Conservation (phyloP, 2,797 vertebrate species). For the Cirrhinus mrigala region DNA sequence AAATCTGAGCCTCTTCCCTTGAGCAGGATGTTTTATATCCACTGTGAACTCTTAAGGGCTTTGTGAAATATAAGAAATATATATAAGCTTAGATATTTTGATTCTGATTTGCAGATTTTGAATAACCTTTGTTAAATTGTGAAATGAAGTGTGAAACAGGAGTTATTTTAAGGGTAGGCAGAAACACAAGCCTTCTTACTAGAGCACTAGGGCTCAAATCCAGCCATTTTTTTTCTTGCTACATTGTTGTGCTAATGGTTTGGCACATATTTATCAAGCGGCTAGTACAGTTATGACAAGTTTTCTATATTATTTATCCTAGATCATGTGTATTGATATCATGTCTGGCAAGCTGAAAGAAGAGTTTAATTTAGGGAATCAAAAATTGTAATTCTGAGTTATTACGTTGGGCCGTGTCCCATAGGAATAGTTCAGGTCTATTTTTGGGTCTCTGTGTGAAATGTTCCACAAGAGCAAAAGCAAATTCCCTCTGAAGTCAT, state of each 20-base stretch:
- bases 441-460: conserved; percentile 42
- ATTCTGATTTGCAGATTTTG: background rate
- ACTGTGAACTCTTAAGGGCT: background rate
- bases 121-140: background rate
- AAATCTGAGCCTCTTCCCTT: background rate
- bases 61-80: conserved; percentile 5
- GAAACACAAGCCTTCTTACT: background rate
- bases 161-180: background rate
- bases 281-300: background rate
- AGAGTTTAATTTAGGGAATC: conserved; percentile 36
- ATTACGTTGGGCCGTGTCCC: conserved; percentile 14
- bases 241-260: background rate
- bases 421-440: conserved; percentile 31
- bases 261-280: conserved; percentile 18
- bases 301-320: background rate
- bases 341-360: conserved; percentile 14
- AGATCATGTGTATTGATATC: conserved; percentile 17
- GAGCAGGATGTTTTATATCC: background rate
- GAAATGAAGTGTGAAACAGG: background rate
- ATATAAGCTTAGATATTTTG: background rate
- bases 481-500: conserved; percentile 22
- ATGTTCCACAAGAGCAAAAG: conserved; percentile 32
- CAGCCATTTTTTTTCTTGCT: background rate
- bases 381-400: conserved; percentile 17
- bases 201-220: background rate